Conservation (phyloP, 2,888 invertebrate species). For the Torymus auratus region DNA sequence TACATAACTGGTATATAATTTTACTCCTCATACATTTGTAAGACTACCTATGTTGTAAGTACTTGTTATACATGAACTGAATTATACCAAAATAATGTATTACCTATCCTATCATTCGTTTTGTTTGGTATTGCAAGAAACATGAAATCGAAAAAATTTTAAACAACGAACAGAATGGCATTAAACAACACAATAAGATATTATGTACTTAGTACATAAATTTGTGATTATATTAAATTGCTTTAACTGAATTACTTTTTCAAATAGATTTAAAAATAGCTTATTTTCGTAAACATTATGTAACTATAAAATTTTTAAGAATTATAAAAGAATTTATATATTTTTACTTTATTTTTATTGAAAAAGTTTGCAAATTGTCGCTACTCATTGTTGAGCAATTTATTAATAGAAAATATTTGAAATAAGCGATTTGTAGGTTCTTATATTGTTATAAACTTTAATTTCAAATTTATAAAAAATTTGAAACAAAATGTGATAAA, state of each 20-base stretch:
- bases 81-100: background rate
- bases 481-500: constrained; percentile 49
- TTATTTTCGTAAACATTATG: too few species aligned
- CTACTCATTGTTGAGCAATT: too few species aligned
- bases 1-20: constrained; percentile 6
- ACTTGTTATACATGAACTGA: constrained; percentile 20
- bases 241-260: constrained; percentile 6
- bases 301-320: too few species aligned
- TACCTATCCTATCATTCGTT: background rate
- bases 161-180: constrained; percentile 41
- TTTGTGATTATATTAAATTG: constrained; percentile 7
- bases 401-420: too few species aligned
- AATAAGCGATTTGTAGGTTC: too few species aligned
- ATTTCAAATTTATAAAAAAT: constrained; percentile 21
- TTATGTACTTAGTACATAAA: constrained; percentile 1
- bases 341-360: too few species aligned
- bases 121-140: background rate
- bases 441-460: background rate
- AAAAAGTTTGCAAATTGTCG: too few species aligned
- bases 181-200: constrained; percentile 12
- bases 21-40: constrained; percentile 9
- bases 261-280: too few species aligned
- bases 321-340: too few species aligned
- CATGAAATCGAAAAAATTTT: constrained; percentile 17
- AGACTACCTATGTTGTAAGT: background rate